Percentiles rank a stretch among this genome's conserved stretches.
Evolutionary conservation across 2,888 invertebrate species (phyloP).

Genomic region (Eilema caniola): DNA sequence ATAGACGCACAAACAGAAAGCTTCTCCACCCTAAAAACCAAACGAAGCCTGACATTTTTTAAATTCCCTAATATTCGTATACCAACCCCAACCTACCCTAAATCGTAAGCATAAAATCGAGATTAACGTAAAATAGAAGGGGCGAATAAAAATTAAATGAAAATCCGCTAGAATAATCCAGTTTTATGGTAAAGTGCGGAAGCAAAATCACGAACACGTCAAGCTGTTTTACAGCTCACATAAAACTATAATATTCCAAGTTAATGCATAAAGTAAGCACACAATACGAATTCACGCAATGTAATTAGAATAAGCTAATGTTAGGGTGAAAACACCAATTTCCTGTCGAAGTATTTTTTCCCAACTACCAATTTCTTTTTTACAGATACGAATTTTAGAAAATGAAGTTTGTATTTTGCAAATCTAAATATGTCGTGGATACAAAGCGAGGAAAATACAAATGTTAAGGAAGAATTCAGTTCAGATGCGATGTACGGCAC

Average conservation of each 20-base stretch:
- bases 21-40: background rate
- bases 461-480: background rate
- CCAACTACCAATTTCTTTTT: background rate
- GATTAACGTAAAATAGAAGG: conserved; percentile 16
- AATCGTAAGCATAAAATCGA: conserved; percentile 14
- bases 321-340: conserved; percentile 27
- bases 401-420: background rate
- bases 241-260: conserved; percentile 54
- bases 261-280: conserved; percentile 53
- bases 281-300: conserved; percentile 59
- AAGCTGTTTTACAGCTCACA: conserved; percentile 48
- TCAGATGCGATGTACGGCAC: no score
- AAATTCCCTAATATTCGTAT: background rate
- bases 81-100: background rate
- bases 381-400: background rate
- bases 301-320: conserved; percentile 50
- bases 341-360: background rate
- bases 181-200: conserved; percentile 43
- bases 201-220: conserved; percentile 44
- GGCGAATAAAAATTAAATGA: conserved; percentile 16
- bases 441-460: background rate
- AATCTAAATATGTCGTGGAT: background rate
- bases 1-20: background rate
- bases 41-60: background rate
- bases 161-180: conserved; percentile 40